Conservation (phyloP, 2,888 invertebrate species). For the Scelioninae gen. 1 region DNA sequence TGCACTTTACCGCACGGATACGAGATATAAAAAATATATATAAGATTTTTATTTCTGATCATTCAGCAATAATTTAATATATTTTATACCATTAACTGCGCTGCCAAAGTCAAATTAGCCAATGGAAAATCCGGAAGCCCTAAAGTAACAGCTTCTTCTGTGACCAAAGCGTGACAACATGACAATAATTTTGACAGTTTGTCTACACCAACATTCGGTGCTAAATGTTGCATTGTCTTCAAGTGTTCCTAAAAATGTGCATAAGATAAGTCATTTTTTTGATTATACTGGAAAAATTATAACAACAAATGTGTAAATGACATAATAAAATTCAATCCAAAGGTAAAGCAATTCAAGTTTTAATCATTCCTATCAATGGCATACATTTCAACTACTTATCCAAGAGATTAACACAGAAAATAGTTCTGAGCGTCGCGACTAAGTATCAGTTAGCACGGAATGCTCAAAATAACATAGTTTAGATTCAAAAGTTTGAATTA, state of each 20-base stretch:
- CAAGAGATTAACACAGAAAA: conserved; percentile 79
- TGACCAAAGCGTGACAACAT: conserved; percentile 91
- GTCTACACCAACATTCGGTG: conserved; percentile 86
- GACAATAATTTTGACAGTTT: conserved; percentile 85
- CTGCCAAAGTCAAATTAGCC: conserved; percentile 89
- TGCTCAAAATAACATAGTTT: conserved; percentile 78
- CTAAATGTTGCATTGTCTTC: conserved; percentile 84
- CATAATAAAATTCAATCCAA: too few relatives aligned
- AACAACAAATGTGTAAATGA: too few relatives aligned
- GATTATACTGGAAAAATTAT: too few relatives aligned
- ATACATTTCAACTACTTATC: conserved; percentile 72
- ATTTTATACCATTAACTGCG: conserved; percentile 87
- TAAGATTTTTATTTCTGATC: background rate
- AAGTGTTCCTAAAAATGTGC: conserved; percentile 86
- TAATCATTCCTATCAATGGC: conserved; percentile 31
- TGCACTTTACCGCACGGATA: too few relatives aligned
- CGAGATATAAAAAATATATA: too few relatives aligned
- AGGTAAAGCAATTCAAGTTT: conserved; percentile 7
- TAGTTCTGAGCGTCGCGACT: conserved; percentile 67
- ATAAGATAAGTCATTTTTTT: too few relatives aligned
- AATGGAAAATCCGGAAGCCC: conserved; percentile 96
- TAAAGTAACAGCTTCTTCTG: conserved; percentile 89
- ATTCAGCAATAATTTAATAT: background rate
- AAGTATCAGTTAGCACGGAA: conserved; percentile 80
- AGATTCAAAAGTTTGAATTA: conserved; percentile 81